phyloP scores from a whole-genome alignment of 1,140 invertebrate genomes.

The Dinoponera quadriceps region DNA sequence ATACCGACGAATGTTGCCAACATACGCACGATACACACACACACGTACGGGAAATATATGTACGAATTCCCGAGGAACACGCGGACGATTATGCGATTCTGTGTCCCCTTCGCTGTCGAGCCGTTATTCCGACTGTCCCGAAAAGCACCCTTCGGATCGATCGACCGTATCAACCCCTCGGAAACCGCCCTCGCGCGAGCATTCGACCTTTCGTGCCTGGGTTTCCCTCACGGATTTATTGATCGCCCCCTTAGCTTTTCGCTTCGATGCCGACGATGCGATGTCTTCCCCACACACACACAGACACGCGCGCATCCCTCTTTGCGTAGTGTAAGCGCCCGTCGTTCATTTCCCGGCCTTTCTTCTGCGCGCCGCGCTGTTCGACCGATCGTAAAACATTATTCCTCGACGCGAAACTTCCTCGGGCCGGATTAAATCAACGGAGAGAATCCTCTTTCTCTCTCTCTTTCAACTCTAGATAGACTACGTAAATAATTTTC shows the following conservation, averaged over 20 bases:
- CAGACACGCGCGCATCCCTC: background rate
- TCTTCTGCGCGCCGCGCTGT: constrained; percentile 20
- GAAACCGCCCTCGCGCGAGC: constrained; percentile 64
- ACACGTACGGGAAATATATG: no score
- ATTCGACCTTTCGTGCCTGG: constrained; percentile 67
- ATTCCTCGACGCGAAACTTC: constrained; percentile 38
- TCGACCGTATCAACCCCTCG: constrained; percentile 66
- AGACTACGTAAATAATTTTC: constrained; percentile 49
- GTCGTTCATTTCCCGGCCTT: constrained; percentile 31
- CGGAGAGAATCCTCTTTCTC: background rate
- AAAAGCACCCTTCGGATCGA: constrained; percentile 65
- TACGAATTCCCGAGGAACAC: background rate
- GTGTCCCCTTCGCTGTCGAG: background rate
- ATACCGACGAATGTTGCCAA: background rate
- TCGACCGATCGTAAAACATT: constrained; percentile 47
- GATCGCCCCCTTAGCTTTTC: constrained; percentile 61
- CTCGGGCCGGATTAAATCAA: constrained; percentile 37
- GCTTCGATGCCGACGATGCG: constrained; percentile 51
- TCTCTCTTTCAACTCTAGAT: constrained; percentile 8
- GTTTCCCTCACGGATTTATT: constrained; percentile 66
- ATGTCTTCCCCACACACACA: background rate
- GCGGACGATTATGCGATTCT: constrained; percentile 37
- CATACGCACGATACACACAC: background rate
- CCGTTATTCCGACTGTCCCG: constrained; percentile 39
- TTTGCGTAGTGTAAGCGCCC: constrained; percentile 26